Evolutionary conservation across 2,797 vertebrate species (phyloP), one percentile per base, ranked within the genome.

Genomic region (Paguma larvata): DNA sequence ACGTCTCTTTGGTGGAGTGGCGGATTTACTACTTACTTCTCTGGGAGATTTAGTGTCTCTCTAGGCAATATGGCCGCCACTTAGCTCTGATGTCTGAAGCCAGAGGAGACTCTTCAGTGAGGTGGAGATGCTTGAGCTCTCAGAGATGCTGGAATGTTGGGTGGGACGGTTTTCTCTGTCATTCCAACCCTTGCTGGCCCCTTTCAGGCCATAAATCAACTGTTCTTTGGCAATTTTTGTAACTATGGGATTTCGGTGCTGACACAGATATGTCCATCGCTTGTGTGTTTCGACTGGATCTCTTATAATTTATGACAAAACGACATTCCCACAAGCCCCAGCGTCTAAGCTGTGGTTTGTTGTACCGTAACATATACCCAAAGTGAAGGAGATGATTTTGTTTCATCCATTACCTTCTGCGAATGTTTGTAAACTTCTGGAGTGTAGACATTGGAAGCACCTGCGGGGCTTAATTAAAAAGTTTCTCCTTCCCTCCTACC

Each of bases 71-170:
- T 14, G 25, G 10, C 0, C 0, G 30, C 46, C 51, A 21, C 21
- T n/a, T 12, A 3, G 65, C n/a, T 11, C 12, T 27, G 13, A 34
- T 1, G 14, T 67, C 6, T 32, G 8, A 41, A 27, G 70, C 27
- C 25, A 41, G 7, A 65, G n/a, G 16, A 10, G 68, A 14, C 77
- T 70, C 12, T 46, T 21, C 11, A 7, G 8, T 4, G 16, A 27
- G 53, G 72, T 18, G 12, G 34, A 85, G 41, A 2, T 16, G 15
- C 6, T 23, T 18, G 19, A 32, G n/a, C 27, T 12, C 34, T 23
- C 15, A 15, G 1, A 19, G 34, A 11, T 3, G 3, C 19, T 65
- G 7, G 27, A 48, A 13, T 4, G 30, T 2, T 3, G 0, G 8
- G 15, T 18, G 1, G 19, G 1, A 4, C 32, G 75, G 0, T 15